phyloP scores from a whole-genome alignment of 2,797 vertebrate genomes.

The Intellagama lesueurii region DNA sequence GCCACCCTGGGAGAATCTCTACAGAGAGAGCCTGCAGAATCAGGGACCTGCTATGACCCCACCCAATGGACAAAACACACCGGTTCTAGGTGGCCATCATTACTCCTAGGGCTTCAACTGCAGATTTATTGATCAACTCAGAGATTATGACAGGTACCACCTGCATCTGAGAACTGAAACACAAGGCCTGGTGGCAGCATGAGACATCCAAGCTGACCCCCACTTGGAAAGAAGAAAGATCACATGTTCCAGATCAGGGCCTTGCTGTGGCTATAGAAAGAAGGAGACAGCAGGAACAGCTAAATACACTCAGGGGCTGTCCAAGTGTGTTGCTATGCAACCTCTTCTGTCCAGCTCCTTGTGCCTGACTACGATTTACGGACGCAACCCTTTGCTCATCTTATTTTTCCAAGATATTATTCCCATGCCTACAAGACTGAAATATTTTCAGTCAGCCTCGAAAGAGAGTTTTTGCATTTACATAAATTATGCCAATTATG shows the following conservation, averaged over 20 bases:
- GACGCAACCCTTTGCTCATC: no score
- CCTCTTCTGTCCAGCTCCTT: neutral
- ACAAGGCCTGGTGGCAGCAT: neutral
- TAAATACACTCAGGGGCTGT: neutral
- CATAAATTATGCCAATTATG: no score
- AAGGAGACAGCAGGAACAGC: neutral
- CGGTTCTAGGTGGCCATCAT: neutral
- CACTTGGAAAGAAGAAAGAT: neutral
- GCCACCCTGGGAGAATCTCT: no score
- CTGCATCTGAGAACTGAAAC: no score
- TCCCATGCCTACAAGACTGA: no score
- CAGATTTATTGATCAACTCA: no score
- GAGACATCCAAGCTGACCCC: neutral
- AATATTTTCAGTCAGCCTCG: no score
- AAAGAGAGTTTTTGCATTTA: no score
- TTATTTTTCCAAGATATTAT: no score
- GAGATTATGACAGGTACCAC: neutral
- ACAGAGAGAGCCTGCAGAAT: neutral
- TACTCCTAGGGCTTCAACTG: neutral
- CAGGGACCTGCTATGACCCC: neutral
- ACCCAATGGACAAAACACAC: neutral
- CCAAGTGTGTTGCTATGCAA: neutral
- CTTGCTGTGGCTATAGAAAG: neutral
- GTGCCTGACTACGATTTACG: neutral
- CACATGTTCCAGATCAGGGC: neutral